phyloP scores from a whole-genome alignment of 1,140 invertebrate genomes.

The Drosophila micromelanica region DNA sequence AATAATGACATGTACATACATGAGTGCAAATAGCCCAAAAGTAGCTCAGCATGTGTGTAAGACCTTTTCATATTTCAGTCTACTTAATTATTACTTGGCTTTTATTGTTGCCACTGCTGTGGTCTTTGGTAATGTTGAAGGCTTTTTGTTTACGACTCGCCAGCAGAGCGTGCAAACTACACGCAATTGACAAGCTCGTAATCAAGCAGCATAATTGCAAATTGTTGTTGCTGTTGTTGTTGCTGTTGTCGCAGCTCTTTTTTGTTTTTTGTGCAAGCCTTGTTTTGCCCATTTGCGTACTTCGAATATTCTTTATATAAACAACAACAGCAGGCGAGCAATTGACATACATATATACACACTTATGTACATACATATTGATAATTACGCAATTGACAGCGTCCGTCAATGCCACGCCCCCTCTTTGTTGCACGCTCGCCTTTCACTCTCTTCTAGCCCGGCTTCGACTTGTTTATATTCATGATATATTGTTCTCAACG shows the following conservation, averaged over 20 bases:
- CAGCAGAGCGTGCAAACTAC: conserved; percentile 52
- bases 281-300: conserved; percentile 76
- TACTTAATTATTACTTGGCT: conserved; percentile 13
- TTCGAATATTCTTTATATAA: conserved; percentile 71
- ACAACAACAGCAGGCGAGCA: conserved; percentile 39
- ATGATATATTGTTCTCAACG: no score
- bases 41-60: background rate
- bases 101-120: conserved; percentile 5
- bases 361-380: no score
- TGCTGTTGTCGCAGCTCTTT: conserved; percentile 16
- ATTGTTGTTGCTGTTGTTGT: conserved; percentile 31
- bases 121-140: conserved; percentile 38
- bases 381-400: conserved; percentile 72
- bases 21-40: background rate
- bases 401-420: background rate
- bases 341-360: no score
- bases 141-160: conserved; percentile 23
- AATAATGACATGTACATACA: conserved; percentile 41
- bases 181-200: conserved; percentile 48
- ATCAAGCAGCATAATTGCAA: conserved; percentile 59
- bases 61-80: conserved; percentile 16
- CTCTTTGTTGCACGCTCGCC: no score
- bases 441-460: background rate
- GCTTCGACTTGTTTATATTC: background rate
- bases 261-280: background rate